These are phyloP conservation scores for Brachypteracias leptosomus DNA, from an alignment of 2,113 vertebrate genomes.

Conservation along the genomic window DNA sequence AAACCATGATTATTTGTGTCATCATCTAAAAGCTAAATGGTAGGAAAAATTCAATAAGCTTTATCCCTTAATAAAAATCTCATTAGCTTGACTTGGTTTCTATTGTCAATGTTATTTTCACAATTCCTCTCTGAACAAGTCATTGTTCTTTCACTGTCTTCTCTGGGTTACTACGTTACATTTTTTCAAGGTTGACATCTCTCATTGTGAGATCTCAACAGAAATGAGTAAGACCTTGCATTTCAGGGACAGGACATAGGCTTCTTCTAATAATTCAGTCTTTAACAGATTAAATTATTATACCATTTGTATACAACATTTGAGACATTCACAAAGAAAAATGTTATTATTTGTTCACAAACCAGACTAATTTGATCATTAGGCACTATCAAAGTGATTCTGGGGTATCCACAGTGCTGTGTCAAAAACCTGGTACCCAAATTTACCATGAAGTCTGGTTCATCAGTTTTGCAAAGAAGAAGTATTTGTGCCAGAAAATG, in stretches of 20 bases:
- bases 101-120: neutral
- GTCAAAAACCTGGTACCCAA: neutral
- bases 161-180: neutral
- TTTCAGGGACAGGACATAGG: neutral
- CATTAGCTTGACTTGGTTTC: neutral
- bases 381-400: neutral
- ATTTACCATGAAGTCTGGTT: neutral
- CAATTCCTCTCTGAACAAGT: neutral
- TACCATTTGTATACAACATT: neutral
- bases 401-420: neutral
- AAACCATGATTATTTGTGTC: neutral
- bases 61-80: neutral
- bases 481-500: neutral
- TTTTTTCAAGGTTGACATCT: neutral
- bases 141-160: neutral
- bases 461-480: neutral
- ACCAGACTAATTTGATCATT: neutral
- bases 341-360: neutral
- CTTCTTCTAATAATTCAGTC: neutral
- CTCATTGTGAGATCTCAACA: neutral
- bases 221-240: neutral
- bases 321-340: neutral
- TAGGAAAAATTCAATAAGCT: neutral
- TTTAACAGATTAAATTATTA: neutral
- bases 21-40: neutral